Evolutionary conservation across 2,113 vertebrate genomes (phyloP).

Genomic region (Chloroceryle aenea): DNA sequence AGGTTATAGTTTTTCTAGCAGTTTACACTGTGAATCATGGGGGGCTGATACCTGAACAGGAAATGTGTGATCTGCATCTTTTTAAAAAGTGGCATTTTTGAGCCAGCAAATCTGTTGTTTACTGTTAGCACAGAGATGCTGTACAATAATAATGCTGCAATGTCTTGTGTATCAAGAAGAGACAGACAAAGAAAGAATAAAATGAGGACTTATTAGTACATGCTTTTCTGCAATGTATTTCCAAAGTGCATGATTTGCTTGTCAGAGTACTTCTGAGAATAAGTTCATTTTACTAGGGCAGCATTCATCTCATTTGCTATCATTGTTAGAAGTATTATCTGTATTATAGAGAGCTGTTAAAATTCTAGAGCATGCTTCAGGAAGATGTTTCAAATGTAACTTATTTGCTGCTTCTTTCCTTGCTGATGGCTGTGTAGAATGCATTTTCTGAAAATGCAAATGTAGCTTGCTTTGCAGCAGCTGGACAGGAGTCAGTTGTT

Average conservation of each 20-base stretch:
- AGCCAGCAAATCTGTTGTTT: not conserved
- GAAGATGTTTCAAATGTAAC: not conserved
- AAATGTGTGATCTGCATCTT: not conserved
- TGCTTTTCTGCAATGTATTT: not conserved
- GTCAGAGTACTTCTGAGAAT: slow-evolving; percentile 8
- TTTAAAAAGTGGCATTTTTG: not conserved
- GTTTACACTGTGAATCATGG: slow-evolving; percentile 15
- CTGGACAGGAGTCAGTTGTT: not conserved
- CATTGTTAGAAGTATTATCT: not conserved
- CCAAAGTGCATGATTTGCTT: not conserved
- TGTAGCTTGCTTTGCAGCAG: not conserved
- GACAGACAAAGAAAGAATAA: slow-evolving; percentile 8
- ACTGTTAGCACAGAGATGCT: not conserved
- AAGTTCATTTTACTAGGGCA: not conserved
- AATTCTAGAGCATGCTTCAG: slow-evolving; percentile 23
- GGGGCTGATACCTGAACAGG: not conserved
- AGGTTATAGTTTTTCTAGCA: slow-evolving; percentile 48
- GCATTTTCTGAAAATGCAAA: not conserved
- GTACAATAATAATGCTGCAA: not conserved
- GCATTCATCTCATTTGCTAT: not conserved
- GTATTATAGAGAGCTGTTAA: slow-evolving; percentile 6
- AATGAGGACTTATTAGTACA: not conserved
- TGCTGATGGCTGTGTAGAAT: not conserved
- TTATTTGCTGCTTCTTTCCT: not conserved
- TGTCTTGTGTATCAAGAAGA: slow-evolving; percentile 37